Evolutionary conservation across 2,797 vertebrate genomes (phyloP).

Genomic region (Lagorchestes hirsutus): DNA sequence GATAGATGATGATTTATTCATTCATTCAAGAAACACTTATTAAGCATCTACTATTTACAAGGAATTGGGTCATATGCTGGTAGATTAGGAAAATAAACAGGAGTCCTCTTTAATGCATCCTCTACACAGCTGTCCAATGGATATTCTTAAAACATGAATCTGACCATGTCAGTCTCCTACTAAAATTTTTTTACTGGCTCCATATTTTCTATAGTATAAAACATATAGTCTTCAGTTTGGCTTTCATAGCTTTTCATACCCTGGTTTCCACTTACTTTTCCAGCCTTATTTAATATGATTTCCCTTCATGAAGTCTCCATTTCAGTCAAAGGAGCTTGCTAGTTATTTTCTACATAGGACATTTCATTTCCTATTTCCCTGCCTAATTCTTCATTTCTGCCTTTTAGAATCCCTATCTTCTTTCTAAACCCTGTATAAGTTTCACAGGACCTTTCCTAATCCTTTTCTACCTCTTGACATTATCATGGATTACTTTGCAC

Average conservation of each 20-base stretch:
- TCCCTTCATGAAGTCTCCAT: background rate
- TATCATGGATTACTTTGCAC: background rate
- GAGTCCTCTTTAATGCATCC: background rate
- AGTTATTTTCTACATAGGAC: background rate
- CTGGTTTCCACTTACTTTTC: background rate
- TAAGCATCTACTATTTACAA: background rate
- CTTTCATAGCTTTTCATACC: background rate
- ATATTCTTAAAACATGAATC: background rate
- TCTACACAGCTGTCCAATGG: background rate
- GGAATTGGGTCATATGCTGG: background rate
- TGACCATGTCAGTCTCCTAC: background rate
- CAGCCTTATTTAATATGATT: background rate
- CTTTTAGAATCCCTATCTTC: background rate
- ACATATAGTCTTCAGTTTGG: background rate
- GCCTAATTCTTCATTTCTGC: too few relatives aligned
- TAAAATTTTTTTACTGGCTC: background rate
- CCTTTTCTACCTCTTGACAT: background rate
- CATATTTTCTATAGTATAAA: background rate
- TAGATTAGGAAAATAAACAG: background rate
- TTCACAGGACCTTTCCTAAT: background rate
- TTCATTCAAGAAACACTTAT: background rate
- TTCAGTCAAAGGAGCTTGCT: background rate
- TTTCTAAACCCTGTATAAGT: background rate
- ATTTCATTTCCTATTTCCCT: background rate
- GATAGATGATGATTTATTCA: background rate